Conservation (phyloP, 2,888 invertebrate species). For the Deilephila porcellus region DNA sequence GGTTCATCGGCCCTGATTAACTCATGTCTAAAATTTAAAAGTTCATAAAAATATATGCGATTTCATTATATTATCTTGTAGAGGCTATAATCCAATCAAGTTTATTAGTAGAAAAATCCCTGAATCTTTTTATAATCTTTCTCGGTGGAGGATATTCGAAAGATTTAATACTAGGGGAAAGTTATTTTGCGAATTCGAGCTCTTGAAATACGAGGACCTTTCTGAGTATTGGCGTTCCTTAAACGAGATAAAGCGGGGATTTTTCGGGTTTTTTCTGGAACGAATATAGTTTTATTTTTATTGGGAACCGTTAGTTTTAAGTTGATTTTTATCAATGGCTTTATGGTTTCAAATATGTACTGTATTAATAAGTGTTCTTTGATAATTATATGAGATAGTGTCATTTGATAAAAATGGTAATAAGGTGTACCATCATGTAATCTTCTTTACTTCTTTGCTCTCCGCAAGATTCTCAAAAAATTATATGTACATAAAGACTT, state of each 20-base stretch:
- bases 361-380: not conserved
- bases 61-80: not conserved
- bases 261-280: not conserved
- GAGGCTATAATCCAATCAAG: not conserved
- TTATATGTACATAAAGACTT: too few relatives aligned
- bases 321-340: not conserved
- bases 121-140: not conserved
- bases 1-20: constrained; percentile 10
- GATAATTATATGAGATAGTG: too few relatives aligned
- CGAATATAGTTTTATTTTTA: not conserved
- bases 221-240: not conserved
- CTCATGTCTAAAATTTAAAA: not conserved
- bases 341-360: not conserved
- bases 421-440: too few relatives aligned
- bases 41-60: not conserved
- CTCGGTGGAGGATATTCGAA: not conserved
- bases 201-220: constrained; percentile 6
- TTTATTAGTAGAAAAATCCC: constrained; percentile 8
- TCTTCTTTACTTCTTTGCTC: too few relatives aligned
- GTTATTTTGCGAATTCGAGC: not conserved
- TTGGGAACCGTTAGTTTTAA: not conserved
- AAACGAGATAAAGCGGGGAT: not conserved
- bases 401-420: too few relatives aligned
- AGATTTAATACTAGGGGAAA: constrained; percentile 2
- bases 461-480: too few relatives aligned